These are phyloP conservation scores for Hypselothyrea guttata DNA, from an alignment of 2,888 invertebrate genomes.

Conservation along the genomic window DNA sequence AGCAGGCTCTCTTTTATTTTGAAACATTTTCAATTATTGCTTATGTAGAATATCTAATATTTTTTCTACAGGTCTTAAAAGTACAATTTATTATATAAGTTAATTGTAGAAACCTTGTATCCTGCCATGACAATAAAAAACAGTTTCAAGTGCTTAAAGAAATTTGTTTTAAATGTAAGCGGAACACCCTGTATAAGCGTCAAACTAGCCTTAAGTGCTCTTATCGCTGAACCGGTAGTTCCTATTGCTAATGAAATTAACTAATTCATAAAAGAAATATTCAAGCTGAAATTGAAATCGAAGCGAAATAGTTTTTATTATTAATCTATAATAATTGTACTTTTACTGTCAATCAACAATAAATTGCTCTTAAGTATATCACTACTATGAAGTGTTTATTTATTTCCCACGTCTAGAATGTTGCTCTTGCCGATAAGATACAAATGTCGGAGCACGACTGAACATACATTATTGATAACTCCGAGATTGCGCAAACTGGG, in stretches of 20 bases:
- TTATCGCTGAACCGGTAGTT: constrained; percentile 49
- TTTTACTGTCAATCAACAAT: constrained; percentile 20
- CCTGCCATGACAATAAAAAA: neutral
- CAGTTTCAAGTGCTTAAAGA: neutral
- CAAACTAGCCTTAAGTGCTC: constrained; percentile 5
- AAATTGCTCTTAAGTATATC: constrained; percentile 2
- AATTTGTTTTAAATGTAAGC: constrained; percentile 11
- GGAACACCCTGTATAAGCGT: constrained; percentile 33
- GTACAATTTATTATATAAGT: too few relatives aligned
- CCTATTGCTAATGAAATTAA: constrained; percentile 34
- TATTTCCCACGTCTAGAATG: constrained; percentile 26
- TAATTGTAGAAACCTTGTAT: too few relatives aligned
- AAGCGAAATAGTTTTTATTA: neutral
- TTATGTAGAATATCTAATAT: too few relatives aligned
- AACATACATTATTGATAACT: constrained; percentile 20
- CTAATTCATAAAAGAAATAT: neutral
- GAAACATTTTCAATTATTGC: too few relatives aligned
- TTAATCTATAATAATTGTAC: constrained; percentile 10
- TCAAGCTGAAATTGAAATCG: too few relatives aligned
- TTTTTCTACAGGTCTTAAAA: too few relatives aligned
- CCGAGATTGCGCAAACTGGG: constrained; percentile 3
- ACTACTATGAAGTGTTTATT: neutral
- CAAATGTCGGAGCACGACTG: neutral
- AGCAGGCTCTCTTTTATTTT: too few relatives aligned
- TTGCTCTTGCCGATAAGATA: constrained; percentile 20